phyloP scores from a whole-genome alignment of 1,140 invertebrate genomes.

The Drosophila athabasca region DNA sequence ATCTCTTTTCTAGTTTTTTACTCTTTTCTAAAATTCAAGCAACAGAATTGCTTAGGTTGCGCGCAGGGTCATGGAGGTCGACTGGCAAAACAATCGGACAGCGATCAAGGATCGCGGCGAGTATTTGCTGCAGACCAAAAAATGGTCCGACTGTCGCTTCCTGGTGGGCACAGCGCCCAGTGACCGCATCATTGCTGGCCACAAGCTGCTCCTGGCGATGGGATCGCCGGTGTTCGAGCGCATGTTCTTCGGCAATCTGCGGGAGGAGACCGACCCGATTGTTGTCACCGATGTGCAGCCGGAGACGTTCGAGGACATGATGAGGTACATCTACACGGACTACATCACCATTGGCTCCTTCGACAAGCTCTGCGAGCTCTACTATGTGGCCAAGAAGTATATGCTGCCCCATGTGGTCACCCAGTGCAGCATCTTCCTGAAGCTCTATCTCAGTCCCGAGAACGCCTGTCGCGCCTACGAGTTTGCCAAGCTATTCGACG shows the following conservation, averaged over 20 bases:
- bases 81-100: conserved; percentile 90
- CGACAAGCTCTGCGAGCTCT: conserved; percentile 92
- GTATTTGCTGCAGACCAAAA: conserved; percentile 89
- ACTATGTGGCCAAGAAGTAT: conserved; percentile 94
- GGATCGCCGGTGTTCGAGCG: conserved; percentile 92
- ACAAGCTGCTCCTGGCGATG: conserved; percentile 93
- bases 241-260: conserved; percentile 90
- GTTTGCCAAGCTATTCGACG: conserved; percentile 93
- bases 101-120: conserved; percentile 88
- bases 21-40: too few species aligned
- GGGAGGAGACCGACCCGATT: conserved; percentile 89
- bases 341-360: conserved; percentile 90
- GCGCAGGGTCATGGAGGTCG: conserved; percentile 74
- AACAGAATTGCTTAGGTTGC: too few species aligned
- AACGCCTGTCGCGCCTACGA: conserved; percentile 93
- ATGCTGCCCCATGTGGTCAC: conserved; percentile 92
- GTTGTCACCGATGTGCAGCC: conserved; percentile 92
- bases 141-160: conserved; percentile 92
- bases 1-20: too few species aligned
- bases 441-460: conserved; percentile 90
- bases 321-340: conserved; percentile 93
- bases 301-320: conserved; percentile 91
- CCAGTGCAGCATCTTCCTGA: conserved; percentile 91
- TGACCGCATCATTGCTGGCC: conserved; percentile 89
- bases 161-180: conserved; percentile 91